A percentile compares a stretch with the other conserved stretches of the same genome.
Conservation (phyloP, 1,140 invertebrate genomes). For the Halesus radiatus region DNA sequence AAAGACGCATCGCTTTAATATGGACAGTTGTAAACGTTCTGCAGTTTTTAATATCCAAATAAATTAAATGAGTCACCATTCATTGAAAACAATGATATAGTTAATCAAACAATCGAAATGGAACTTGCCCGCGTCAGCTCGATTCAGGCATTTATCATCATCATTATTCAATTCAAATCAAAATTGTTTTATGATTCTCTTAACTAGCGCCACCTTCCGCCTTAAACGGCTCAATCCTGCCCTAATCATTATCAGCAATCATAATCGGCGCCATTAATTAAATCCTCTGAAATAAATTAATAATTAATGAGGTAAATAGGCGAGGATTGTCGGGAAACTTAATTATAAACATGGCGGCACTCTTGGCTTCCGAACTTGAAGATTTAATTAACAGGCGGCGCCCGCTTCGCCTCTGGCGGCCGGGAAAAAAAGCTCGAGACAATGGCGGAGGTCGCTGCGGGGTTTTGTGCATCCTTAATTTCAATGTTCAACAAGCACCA, state of each 20-base stretch:
- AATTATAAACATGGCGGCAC: constrained; percentile 50
- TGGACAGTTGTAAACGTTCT: too few relatives aligned
- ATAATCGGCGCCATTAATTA: constrained; percentile 47
- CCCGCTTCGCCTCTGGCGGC: background rate
- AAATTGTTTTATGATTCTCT: constrained; percentile 4
- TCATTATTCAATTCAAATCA: background rate
- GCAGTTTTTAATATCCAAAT: too few relatives aligned
- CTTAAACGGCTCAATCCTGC: background rate
- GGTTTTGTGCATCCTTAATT: constrained; percentile 10
- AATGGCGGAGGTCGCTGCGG: constrained; percentile 4
- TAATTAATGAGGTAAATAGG: constrained; percentile 53
- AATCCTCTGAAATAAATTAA: constrained; percentile 51
- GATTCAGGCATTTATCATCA: too few relatives aligned
- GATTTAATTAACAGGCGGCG: constrained; percentile 47
- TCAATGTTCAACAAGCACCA: background rate
- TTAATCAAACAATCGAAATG: too few relatives aligned
- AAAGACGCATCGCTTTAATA: too few relatives aligned
- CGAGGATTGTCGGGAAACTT: constrained; percentile 39
- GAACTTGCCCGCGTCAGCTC: too few relatives aligned
- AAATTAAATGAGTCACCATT: too few relatives aligned
- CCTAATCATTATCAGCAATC: constrained; percentile 9
- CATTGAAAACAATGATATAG: too few relatives aligned
- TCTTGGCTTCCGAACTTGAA: constrained; percentile 33
- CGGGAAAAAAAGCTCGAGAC: constrained; percentile 21
- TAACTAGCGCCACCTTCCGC: constrained; percentile 4